Base-by-base conservation (phyloP, 2,888 invertebrate genomes). In the Zhuqinia jingwanae region DNA sequence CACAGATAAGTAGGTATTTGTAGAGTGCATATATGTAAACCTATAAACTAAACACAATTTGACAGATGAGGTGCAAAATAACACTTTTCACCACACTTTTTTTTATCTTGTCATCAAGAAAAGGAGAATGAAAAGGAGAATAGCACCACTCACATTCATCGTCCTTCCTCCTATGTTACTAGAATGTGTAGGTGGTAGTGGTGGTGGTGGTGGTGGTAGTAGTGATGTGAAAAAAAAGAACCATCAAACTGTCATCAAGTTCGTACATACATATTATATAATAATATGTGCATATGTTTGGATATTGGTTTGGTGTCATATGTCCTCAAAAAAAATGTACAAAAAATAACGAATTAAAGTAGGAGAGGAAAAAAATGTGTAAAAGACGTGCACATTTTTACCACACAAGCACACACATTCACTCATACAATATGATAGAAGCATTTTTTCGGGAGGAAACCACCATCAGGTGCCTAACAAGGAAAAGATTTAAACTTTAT, bases 201-300 rank as follows among this genome's bases (percentile, higher is more conserved):
- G 20, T 47, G 25, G 25, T 73, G 50, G n/a, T n/a, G n/a, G n/a
- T n/a, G 3, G 36, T 36, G 65, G 63, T 65, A n/a, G 68, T 79
- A 22, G 20, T 47, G 25, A 47, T 73, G 50, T 27, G 75, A 65
- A 65, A 53, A 85, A 77, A 65, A 65, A 53, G 82, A 77, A 65
- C 88, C 87, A 89, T 89, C 88, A 89, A 89, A 89, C 73, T 88
- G 89, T 89, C 89, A 88, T 89, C 88, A 88, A 89, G 83, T 56
- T 70, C 8, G 36, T 36, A 36, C 36, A 36, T 36, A 8, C 5
- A 36, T 36, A n/a, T n/a, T n/a, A n/a, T n/a, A n/a, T n/a, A n/a
- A n/a, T n/a, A n/a, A n/a, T n/a, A n/a, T n/a, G n/a, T n/a, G 65
- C 68, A 68, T n/a, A n/a, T n/a, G n/a, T n/a, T 47, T 53, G 36